Percentiles rank a stretch among this genome's conserved stretches.
Evolutionary conservation across 2,113 vertebrate genomes (phyloP).

Genomic region (Brevimyrus niger): DNA sequence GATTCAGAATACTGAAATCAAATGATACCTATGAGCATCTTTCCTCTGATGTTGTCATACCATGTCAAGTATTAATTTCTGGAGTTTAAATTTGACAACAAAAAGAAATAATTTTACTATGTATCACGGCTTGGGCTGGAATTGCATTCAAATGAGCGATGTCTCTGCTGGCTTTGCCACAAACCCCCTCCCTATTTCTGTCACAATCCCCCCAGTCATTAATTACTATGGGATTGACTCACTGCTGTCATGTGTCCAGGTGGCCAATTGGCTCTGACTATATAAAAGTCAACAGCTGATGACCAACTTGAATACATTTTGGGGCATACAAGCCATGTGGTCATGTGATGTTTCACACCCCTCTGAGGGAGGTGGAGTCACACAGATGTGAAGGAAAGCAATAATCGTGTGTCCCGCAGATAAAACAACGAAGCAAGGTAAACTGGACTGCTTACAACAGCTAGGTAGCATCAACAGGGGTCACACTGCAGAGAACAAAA

Average conservation of each 20-base stretch:
- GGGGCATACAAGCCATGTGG: neutral
- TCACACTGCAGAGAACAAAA: neutral
- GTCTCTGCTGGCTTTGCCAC: neutral
- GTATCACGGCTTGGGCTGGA: neutral
- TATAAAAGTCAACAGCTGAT: neutral
- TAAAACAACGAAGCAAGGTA: neutral
- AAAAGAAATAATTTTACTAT: neutral
- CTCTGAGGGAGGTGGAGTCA: neutral
- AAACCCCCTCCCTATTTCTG: neutral
- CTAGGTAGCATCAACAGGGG: neutral
- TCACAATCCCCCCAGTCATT: neutral
- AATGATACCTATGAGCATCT: neutral
- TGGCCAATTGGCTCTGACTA: neutral
- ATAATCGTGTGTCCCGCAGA: neutral
- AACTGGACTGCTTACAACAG: neutral
- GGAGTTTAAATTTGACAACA: neutral
- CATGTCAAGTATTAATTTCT: neutral
- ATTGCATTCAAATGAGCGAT: neutral
- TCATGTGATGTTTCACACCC: neutral
- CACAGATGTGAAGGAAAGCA: neutral
- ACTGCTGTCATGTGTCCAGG: neutral
- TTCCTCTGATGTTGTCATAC: neutral
- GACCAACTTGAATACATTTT: neutral
- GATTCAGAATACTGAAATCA: neutral
- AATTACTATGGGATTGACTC: neutral